A percentile compares a stretch with the other conserved stretches of the same genome.
Conservation (phyloP, 2,113 vertebrate genomes). For the Protobothrops mucrosquamatus region DNA sequence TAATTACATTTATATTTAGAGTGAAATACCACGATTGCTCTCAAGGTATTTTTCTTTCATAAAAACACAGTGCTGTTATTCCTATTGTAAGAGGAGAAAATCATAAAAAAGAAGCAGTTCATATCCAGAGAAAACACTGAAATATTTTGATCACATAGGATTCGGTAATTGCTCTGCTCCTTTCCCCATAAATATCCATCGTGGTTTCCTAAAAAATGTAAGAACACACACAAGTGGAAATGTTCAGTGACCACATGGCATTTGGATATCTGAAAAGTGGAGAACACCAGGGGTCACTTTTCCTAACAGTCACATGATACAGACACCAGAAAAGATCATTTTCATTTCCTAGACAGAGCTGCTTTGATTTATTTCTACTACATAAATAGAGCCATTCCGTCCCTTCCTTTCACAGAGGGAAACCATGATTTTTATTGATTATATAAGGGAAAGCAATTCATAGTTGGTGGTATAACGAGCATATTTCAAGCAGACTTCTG, state of each 20-base stretch:
- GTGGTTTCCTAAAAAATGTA: background rate
- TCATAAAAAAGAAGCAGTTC: background rate
- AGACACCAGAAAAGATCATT: background rate
- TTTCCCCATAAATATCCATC: conserved; percentile 1
- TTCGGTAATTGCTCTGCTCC: conserved; percentile 14
- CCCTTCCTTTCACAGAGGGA: background rate
- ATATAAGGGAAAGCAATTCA: background rate
- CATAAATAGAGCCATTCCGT: background rate
- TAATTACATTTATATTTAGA: conserved; percentile 24
- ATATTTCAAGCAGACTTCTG: background rate
- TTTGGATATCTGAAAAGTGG: background rate
- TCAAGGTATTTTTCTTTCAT: conserved; percentile 11
- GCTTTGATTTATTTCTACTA: background rate
- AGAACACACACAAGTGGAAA: conserved; percentile 9
- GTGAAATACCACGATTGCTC: conserved; percentile 8
- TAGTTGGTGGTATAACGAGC: background rate
- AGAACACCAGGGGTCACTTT: background rate
- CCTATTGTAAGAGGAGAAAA: conserved; percentile 30
- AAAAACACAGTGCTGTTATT: conserved; percentile 34
- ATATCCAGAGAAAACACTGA: conserved; percentile 30
- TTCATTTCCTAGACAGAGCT: background rate
- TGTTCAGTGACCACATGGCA: background rate
- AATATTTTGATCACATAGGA: conserved; percentile 20
- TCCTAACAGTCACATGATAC: background rate
- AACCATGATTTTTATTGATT: background rate